phyloP scores from a whole-genome alignment of 1,140 invertebrate genomes.

The Tenebrio molitor region DNA sequence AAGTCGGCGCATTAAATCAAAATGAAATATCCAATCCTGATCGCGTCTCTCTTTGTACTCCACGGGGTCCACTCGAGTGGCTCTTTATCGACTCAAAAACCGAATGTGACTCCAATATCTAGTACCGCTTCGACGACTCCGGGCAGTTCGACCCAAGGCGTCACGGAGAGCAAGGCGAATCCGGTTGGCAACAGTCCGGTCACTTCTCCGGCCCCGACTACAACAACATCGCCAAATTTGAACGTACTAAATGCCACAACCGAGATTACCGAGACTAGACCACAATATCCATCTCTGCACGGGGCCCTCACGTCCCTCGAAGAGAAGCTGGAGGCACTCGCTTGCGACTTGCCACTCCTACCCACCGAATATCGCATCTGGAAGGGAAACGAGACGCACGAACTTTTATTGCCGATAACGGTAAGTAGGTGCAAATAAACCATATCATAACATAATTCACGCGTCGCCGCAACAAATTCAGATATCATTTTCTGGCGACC shows the following conservation, averaged over 20 bases:
- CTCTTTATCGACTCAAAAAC: slow-evolving; percentile 22
- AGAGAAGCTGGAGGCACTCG: slow-evolving; percentile 72
- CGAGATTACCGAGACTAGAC: slow-evolving; percentile 15
- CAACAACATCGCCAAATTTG: slow-evolving; percentile 47
- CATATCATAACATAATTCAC: slow-evolving; percentile 10
- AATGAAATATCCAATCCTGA: slow-evolving; percentile 39
- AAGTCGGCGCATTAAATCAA: slow-evolving; percentile 7
- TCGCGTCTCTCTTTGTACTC: slow-evolving; percentile 10
- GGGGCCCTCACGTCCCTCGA: slow-evolving; percentile 66
- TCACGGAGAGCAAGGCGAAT: slow-evolving; percentile 17
- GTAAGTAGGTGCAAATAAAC: slow-evolving; percentile 66
- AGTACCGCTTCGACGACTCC: slow-evolving; percentile 9
- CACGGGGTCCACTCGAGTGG: background rate
- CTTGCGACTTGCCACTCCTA: slow-evolving; percentile 73
- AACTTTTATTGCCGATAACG: slow-evolving; percentile 74
- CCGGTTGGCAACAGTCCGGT: slow-evolving; percentile 29
- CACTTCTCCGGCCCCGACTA: slow-evolving; percentile 27
- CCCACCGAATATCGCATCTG: slow-evolving; percentile 74
- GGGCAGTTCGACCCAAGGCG: slow-evolving; percentile 2
- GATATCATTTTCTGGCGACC: background rate
- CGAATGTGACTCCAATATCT: slow-evolving; percentile 43
- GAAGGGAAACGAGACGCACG: slow-evolving; percentile 77
- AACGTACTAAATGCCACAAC: slow-evolving; percentile 43
- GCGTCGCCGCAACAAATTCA: slow-evolving; percentile 27
- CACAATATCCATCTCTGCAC: slow-evolving; percentile 47